Conservation (phyloP, 2,888 invertebrate genomes). For the Thecophora atra region DNA sequence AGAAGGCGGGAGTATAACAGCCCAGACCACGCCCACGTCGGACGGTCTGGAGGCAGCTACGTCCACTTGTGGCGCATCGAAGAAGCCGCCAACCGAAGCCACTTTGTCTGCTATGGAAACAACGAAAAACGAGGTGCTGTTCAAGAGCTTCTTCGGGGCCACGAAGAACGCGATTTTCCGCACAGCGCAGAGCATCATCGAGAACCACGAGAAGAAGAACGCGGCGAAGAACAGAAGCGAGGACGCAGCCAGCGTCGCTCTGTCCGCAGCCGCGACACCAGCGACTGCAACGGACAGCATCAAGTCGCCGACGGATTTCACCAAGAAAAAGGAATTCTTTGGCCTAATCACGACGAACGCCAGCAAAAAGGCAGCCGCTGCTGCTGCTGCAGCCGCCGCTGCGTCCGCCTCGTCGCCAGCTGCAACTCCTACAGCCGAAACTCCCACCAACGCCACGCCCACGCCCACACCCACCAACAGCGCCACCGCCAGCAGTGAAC, state of each 20-base stretch:
- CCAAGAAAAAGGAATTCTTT: slow-evolving; percentile 65
- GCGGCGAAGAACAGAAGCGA: slow-evolving; percentile 62
- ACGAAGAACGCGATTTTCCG: slow-evolving; percentile 67
- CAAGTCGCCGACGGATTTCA: slow-evolving; percentile 64
- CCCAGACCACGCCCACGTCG: slow-evolving; percentile 17
- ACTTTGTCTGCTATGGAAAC: slow-evolving; percentile 46
- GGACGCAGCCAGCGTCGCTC: slow-evolving; percentile 40
- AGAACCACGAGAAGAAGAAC: slow-evolving; percentile 66
- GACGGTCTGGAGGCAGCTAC: slow-evolving; percentile 45
- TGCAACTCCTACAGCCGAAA: slow-evolving; percentile 47
- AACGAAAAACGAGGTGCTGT: slow-evolving; percentile 64
- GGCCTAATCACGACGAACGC: slow-evolving; percentile 63
- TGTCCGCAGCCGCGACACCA: slow-evolving; percentile 31
- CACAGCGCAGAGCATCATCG: slow-evolving; percentile 66
- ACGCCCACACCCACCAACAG: slow-evolving; percentile 26
- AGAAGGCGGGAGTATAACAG: slow-evolving; percentile 33
- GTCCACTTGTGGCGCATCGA: slow-evolving; percentile 42
- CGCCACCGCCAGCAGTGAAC: slow-evolving; percentile 35
- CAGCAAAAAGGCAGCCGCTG: slow-evolving; percentile 60
- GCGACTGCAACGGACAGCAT: slow-evolving; percentile 50
- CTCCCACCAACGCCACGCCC: slow-evolving; percentile 38
- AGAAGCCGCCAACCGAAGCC: slow-evolving; percentile 44
- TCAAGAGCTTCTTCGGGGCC: slow-evolving; percentile 66
- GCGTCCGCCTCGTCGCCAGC: slow-evolving; percentile 47
- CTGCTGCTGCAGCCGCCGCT: slow-evolving; percentile 56